These are phyloP conservation scores for Drosophila neocordata DNA, from an alignment of 1,140 invertebrate genomes.

Conservation along the genomic window DNA sequence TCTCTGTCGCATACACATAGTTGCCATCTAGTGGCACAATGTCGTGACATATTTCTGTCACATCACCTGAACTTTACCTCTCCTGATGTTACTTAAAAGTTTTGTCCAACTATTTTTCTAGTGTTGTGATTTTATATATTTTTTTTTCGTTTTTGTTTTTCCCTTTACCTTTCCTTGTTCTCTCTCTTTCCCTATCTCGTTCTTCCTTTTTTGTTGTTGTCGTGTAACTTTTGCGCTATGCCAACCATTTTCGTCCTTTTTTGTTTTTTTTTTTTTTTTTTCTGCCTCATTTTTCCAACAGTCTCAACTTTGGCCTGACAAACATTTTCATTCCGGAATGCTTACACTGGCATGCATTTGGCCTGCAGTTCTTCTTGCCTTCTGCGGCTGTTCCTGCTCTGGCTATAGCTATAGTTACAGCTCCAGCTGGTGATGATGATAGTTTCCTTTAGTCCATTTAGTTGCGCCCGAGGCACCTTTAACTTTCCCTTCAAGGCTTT, in stretches of 20 bases:
- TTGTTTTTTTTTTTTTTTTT: constrained; percentile 13
- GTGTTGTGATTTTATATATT: constrained; percentile 59
- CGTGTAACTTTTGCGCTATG: constrained; percentile 63
- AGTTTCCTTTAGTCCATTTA: constrained; percentile 26
- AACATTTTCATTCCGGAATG: constrained; percentile 60
- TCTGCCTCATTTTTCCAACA: constrained; percentile 21
- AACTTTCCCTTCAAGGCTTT: constrained; percentile 45
- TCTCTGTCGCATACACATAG: neutral
- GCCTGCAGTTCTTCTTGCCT: constrained; percentile 33
- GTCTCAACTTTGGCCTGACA: constrained; percentile 51
- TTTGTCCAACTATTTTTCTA: constrained; percentile 71
- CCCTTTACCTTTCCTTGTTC: neutral
- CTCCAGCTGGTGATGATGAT: constrained; percentile 18
- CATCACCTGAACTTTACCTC: constrained; percentile 60
- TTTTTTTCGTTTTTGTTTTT: neutral
- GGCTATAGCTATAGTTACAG: too few species aligned
- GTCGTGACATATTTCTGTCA: constrained; percentile 54
- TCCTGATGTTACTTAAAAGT: constrained; percentile 55
- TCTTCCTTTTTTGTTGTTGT: neutral
- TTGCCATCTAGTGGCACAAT: constrained; percentile 20
- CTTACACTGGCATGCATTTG: constrained; percentile 52
- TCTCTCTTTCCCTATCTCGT: neutral
- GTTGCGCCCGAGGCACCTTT: constrained; percentile 44
- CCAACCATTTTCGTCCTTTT: constrained; percentile 51
- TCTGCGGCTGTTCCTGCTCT: constrained; percentile 7